These are phyloP conservation scores for Sorex fumeus DNA, from an alignment of 2,113 vertebrate genomes.

Conservation along the genomic window DNA sequence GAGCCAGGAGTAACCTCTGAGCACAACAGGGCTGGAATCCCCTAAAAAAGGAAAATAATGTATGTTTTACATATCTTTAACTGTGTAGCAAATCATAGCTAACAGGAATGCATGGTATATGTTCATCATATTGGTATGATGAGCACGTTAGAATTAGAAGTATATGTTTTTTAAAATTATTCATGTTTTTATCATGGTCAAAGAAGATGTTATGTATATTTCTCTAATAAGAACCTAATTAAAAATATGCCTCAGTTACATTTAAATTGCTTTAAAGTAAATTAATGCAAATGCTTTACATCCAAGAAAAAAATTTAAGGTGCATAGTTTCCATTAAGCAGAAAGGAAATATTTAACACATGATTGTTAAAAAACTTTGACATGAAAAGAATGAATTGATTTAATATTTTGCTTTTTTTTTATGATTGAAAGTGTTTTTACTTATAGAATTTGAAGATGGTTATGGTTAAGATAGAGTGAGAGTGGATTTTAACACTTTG, in stretches of 20 bases:
- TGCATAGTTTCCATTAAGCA: not conserved
- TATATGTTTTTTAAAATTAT: not conserved
- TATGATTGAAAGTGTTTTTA: not conserved
- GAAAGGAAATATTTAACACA: not conserved
- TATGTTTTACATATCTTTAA: too few species aligned
- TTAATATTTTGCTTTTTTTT: not conserved
- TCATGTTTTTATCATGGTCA: constrained; percentile 1
- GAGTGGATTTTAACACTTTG: not conserved
- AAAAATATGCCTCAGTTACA: constrained; percentile 1
- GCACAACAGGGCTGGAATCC: too few species aligned
- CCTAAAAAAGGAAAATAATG: too few species aligned
- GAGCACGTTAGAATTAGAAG: not conserved
- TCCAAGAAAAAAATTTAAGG: not conserved
- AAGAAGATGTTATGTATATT: not conserved
- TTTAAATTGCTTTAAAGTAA: constrained; percentile 12
- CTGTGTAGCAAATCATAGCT: too few species aligned
- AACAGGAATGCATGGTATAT: too few species aligned
- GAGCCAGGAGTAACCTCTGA: too few species aligned
- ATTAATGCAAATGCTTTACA: not conserved
- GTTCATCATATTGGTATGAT: too few species aligned
- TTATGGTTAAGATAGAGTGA: not conserved
- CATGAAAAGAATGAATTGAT: not conserved
- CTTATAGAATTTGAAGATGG: not conserved
- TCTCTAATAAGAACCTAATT: not conserved
- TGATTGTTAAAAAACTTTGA: not conserved